Evolutionary conservation across 2,113 vertebrate genomes (phyloP).

Genomic region (Rhegmatorhina hoffmannsi): DNA sequence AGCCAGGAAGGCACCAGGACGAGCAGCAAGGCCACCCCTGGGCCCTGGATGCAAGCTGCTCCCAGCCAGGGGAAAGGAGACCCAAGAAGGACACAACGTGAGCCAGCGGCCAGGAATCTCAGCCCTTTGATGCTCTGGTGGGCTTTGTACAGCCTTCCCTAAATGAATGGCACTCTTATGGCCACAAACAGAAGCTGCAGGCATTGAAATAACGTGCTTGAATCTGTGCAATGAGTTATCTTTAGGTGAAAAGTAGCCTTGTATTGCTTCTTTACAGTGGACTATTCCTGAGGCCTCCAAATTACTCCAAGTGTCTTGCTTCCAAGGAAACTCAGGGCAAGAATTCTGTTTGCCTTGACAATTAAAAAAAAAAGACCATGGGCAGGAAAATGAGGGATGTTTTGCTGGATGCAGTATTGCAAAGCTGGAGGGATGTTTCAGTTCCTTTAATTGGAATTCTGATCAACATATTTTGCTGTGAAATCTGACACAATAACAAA

Average conservation of each 20-base stretch:
- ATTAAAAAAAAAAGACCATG: neutral
- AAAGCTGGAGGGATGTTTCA: neutral
- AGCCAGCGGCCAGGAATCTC: neutral
- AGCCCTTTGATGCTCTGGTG: neutral
- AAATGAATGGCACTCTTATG: neutral
- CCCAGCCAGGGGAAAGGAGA: neutral
- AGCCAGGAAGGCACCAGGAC: neutral
- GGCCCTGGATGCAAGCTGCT: neutral
- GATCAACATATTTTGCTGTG: neutral
- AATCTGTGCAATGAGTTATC: neutral
- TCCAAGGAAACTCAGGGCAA: neutral
- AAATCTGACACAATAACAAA: neutral
- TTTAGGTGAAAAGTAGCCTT: neutral
- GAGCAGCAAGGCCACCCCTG: neutral
- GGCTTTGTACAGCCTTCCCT: neutral
- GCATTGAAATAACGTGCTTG: neutral
- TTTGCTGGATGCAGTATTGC: neutral
- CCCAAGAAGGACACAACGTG: accelerated
- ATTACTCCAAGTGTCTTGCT: neutral
- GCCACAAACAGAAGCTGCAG: neutral
- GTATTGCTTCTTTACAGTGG: neutral
- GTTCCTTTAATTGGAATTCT: neutral
- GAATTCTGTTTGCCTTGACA: neutral
- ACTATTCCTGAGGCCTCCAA: neutral
- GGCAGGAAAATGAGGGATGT: neutral